Evolutionary conservation across 2,113 vertebrate genomes (phyloP).

Genomic region (Thamnaconus septentrionalis): DNA sequence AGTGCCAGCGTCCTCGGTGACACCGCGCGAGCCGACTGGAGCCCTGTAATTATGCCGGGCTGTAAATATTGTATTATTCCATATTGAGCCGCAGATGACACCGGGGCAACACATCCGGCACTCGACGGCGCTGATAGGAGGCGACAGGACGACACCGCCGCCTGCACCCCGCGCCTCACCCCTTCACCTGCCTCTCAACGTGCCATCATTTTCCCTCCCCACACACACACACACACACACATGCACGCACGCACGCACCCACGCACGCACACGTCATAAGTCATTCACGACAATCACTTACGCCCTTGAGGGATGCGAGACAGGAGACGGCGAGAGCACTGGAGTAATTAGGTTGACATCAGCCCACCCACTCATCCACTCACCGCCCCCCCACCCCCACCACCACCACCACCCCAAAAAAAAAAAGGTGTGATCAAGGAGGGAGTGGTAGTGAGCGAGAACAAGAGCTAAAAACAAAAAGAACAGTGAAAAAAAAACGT

Average conservation of each 20-base stretch:
- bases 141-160: constrained; percentile 41
- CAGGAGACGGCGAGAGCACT: constrained; percentile 2
- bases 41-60: constrained; percentile 57
- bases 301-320: constrained; percentile 19
- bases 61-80: constrained; percentile 65
- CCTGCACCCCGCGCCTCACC: constrained; percentile 44
- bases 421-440: constrained; percentile 45
- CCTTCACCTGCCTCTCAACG: constrained; percentile 55
- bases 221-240: constrained; percentile 11
- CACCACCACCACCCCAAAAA: too few relatives aligned
- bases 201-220: constrained; percentile 29
- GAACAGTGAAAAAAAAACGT: constrained; percentile 11
- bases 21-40: constrained; percentile 29
- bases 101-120: constrained; percentile 25
- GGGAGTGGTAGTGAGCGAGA: constrained; percentile 53
- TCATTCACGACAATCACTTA: constrained; percentile 41
- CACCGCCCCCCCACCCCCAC: too few relatives aligned
- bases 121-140: constrained; percentile 53
- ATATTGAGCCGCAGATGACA: constrained; percentile 47
- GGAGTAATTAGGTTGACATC: constrained; percentile 54
- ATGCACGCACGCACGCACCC: neutral
- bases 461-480: constrained; percentile 52
- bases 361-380: neutral
- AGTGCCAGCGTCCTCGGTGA: constrained; percentile 25
- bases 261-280: constrained; percentile 7